Evolutionary conservation across 2,888 invertebrate genomes (phyloP).

Genomic region (Alcis repandata): DNA sequence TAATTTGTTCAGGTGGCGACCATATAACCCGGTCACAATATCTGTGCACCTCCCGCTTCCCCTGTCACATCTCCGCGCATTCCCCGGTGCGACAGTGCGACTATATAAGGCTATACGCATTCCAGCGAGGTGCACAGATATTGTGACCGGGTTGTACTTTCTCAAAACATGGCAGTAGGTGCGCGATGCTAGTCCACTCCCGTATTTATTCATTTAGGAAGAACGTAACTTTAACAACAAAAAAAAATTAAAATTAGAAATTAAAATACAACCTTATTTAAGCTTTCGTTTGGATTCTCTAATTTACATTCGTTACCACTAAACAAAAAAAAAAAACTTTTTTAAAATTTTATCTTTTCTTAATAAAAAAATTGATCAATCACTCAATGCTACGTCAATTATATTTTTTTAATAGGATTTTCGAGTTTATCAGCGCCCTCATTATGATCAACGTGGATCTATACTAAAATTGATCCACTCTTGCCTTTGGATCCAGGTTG

Average conservation of each 20-base stretch:
- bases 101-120: too few relatives aligned
- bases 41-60: too few relatives aligned
- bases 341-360: slow-evolving; percentile 26
- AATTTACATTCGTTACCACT: slow-evolving; percentile 26
- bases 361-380: slow-evolving; percentile 49
- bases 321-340: slow-evolving; percentile 34
- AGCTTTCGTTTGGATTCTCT: slow-evolving; percentile 13
- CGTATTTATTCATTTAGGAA: slow-evolving; percentile 44
- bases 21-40: too few relatives aligned
- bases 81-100: too few relatives aligned
- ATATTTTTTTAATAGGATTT: slow-evolving; percentile 51
- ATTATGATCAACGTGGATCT: too few relatives aligned
- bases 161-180: slow-evolving; percentile 43
- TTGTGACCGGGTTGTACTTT: too few relatives aligned
- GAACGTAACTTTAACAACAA: slow-evolving; percentile 17
- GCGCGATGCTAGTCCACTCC: slow-evolving; percentile 57
- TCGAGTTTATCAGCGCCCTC: slow-evolving; percentile 33
- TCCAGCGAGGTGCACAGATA: too few relatives aligned
- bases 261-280: slow-evolving; percentile 25
- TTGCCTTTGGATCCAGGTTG: too few relatives aligned
- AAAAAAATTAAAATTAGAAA: slow-evolving; percentile 15
- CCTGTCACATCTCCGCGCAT: too few relatives aligned
- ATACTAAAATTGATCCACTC: too few relatives aligned
- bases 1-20: slow-evolving; percentile 41
- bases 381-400: slow-evolving; percentile 55